Evolutionary conservation across 1,140 invertebrate species (phyloP).

Genomic region (Hycleus cichorii): DNA sequence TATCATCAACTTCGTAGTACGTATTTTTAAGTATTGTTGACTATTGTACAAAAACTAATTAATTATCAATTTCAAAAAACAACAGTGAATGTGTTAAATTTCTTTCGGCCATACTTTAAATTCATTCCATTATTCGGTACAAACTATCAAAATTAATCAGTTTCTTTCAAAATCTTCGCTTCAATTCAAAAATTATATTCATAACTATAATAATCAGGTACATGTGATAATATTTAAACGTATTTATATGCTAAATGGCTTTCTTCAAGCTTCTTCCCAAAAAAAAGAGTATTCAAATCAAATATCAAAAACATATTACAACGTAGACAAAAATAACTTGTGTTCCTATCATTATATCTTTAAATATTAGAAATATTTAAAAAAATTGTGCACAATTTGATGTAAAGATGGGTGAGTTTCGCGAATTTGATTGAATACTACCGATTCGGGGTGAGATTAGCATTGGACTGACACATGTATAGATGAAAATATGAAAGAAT

Average conservation of each 20-base stretch:
- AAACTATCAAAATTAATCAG: neutral
- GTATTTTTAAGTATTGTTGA: slow-evolving; percentile 10
- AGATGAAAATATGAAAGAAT: neutral
- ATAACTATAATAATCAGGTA: slow-evolving; percentile 12
- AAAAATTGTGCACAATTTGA: too few relatives aligned
- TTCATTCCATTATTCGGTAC: slow-evolving; percentile 13
- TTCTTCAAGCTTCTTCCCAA: slow-evolving; percentile 5
- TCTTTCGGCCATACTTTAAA: neutral
- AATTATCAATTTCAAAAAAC: too few relatives aligned
- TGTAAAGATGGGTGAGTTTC: neutral
- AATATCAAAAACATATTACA: slow-evolving; percentile 2
- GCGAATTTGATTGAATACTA: slow-evolving; percentile 9
- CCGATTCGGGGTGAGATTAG: slow-evolving; percentile 4
- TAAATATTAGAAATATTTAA: too few relatives aligned
- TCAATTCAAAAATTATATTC: neutral
- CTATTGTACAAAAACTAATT: slow-evolving; percentile 5
- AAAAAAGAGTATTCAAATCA: slow-evolving; percentile 8
- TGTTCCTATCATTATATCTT: too few relatives aligned
- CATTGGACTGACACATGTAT: slow-evolving; percentile 15
- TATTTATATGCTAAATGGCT: slow-evolving; percentile 10
- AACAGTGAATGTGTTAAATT: too few relatives aligned
- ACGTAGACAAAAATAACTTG: too few relatives aligned
- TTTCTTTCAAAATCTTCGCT: neutral
- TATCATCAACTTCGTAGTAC: slow-evolving; percentile 6
- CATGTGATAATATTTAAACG: slow-evolving; percentile 11